Base-by-base conservation (phyloP, 2,797 vertebrate species). In the Sardinella longiceps region DNA sequence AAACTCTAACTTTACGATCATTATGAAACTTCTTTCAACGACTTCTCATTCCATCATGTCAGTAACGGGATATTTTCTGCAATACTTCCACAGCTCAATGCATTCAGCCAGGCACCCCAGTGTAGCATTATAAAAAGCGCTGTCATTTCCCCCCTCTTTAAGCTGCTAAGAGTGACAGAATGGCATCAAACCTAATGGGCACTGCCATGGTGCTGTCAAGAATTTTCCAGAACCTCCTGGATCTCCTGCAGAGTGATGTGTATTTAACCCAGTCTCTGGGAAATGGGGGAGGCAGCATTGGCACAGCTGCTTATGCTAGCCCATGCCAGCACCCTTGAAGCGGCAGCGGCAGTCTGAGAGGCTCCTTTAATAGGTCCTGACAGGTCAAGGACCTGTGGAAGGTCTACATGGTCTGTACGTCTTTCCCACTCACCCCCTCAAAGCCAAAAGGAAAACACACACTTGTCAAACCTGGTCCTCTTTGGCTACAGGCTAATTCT, bases 361-460 rank as follows among this genome's bases (percentile, higher is more conserved):
- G 63, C 12, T 30, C 63, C 12, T 18, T 33, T 70, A 70, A 70
- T 70, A 14, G 30, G 63, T 5, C 4, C 30, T 33, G 63, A 37
- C 63, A 70, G 63, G 63, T 70, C 63, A 33, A 70, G 63, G 63
- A 33, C 14, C 63, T 70, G 63, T 70, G 63, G 63, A 70, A 70
- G 56, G 63, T 70, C 28, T 70, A 4, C n/a, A n/a, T n/a, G n/a
- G n/a, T n/a, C n/a, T n/a, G n/a, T n/a, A n/a, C 15, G 63, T 70
- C 63, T 33, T 12, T 33, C 11, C 12, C 14, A 6, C 63, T 70
- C 30, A 15, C 63, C 28, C 63, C 15, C 28, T 15, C n/a, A n/a
- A n/a, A 28, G 30, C 30, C 28, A 70, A 15, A 70, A 37, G 28
- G 28, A 70, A 70, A 33, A 33, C 63, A 70, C 30, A 33, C 30